phyloP scores from a whole-genome alignment of 1,140 invertebrate genomes.

The Medauroidea extradentata region DNA sequence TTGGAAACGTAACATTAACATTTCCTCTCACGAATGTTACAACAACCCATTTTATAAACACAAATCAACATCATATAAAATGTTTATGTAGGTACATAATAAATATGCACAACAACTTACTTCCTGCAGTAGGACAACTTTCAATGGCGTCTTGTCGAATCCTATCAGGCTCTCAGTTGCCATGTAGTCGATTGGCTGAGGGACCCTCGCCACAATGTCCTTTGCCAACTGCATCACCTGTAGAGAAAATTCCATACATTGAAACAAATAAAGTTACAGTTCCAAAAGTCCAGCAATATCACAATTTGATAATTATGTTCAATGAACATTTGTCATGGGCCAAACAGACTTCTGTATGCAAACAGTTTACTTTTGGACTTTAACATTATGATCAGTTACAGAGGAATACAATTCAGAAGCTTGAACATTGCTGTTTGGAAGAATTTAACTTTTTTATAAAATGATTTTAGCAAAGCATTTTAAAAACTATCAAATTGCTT shows the following conservation, averaged over 20 bases:
- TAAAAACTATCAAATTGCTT: too few species aligned
- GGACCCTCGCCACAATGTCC: conserved; percentile 68
- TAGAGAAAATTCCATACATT: conserved; percentile 6
- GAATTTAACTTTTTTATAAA: too few species aligned
- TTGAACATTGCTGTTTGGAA: too few species aligned
- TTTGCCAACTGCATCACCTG: conserved; percentile 63
- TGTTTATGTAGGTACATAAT: not conserved
- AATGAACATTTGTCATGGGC: too few species aligned
- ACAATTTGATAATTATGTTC: too few species aligned
- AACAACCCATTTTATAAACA: not conserved
- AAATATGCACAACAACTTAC: conserved; percentile 33
- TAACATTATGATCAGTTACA: too few species aligned
- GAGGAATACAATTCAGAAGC: too few species aligned
- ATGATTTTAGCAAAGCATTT: too few species aligned
- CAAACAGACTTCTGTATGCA: too few species aligned
- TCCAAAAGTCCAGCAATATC: too few species aligned
- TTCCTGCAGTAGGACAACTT: conserved; percentile 80
- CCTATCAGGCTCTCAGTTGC: conserved; percentile 66
- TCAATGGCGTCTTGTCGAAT: conserved; percentile 63
- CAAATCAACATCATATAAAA: conserved; percentile 40
- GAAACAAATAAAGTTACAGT: not conserved
- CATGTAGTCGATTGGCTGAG: conserved; percentile 68
- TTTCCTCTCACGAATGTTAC: not conserved
- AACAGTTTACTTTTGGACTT: too few species aligned
- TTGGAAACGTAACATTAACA: not conserved